Conservation (phyloP, 2,888 invertebrate genomes). For the Amiota communis region DNA sequence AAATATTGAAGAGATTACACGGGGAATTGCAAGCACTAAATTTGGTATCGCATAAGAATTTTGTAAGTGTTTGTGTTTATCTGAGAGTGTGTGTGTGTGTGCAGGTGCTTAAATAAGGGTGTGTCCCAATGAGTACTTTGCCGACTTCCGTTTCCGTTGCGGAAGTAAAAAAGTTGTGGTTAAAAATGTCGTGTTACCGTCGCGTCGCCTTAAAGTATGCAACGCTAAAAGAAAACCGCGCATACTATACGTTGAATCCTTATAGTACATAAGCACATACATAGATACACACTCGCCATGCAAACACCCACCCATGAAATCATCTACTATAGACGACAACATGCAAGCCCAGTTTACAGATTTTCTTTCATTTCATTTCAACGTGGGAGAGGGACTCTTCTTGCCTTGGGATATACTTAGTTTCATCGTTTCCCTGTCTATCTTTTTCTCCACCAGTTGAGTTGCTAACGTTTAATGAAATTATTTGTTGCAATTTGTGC, state of each 20-base stretch:
- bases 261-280: background rate
- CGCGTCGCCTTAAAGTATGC: background rate
- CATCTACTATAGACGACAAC: conserved; percentile 2
- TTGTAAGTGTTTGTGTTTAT: background rate
- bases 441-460: background rate
- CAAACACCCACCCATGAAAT: background rate
- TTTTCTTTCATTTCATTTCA: background rate
- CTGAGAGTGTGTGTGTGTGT: background rate
- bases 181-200: background rate
- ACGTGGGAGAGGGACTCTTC: too few relatives aligned
- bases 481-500: conserved; percentile 18
- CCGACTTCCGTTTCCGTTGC: conserved; percentile 16
- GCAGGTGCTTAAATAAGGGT: background rate
- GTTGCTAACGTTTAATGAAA: conserved; percentile 2
- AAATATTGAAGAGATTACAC: background rate
- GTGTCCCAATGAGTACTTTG: conserved; percentile 3
- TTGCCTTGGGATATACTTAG: background rate
- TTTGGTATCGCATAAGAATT: background rate
- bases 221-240: background rate
- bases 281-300: background rate
- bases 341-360: background rate
- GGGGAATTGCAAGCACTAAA: background rate
- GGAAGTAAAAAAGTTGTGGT: background rate
- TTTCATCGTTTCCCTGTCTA: background rate
- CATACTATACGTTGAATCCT: background rate